Evolutionary conservation across 2,888 invertebrate species (phyloP).

Genomic region (Venusia cambrica): DNA sequence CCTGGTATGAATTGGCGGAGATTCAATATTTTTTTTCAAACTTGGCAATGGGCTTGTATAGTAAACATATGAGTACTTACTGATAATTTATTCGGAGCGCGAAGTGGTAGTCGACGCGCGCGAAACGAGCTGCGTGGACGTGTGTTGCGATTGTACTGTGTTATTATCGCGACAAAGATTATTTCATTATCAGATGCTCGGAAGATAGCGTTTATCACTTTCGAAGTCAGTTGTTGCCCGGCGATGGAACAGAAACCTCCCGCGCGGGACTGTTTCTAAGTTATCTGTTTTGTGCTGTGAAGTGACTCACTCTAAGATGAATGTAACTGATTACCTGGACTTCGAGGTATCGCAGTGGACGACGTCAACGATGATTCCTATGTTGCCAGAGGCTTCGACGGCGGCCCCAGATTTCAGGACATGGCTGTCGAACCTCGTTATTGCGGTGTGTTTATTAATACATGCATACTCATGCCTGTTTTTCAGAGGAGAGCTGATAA

Average conservation of each 20-base stretch:
- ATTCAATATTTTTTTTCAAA: conserved; percentile 24
- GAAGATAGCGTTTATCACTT: conserved; percentile 49
- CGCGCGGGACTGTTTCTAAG: conserved; percentile 31
- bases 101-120: conserved; percentile 31
- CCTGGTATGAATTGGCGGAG: conserved; percentile 13
- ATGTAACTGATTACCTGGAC: conserved; percentile 43
- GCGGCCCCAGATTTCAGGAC: conserved; percentile 49
- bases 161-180: conserved; percentile 31
- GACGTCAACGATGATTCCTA: conserved; percentile 32
- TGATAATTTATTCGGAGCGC: conserved; percentile 4
- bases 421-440: conserved; percentile 56
- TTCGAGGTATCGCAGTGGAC: conserved; percentile 28
- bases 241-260: conserved; percentile 42
- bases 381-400: conserved; percentile 39
- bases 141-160: conserved; percentile 32
- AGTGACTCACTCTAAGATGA: conserved; percentile 43
- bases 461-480: no score
- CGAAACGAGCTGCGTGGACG: conserved; percentile 47
- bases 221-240: conserved; percentile 35
- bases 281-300: conserved; percentile 26
- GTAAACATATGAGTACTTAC: conserved; percentile 2
- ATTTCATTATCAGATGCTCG: conserved; percentile 49
- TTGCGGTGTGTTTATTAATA: conserved; percentile 54
- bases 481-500: no score
- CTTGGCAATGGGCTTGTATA: conserved; percentile 18